These are phyloP conservation scores for Parthenolecanium corni DNA, from an alignment of 2,888 invertebrate species.

Conservation along the genomic window DNA sequence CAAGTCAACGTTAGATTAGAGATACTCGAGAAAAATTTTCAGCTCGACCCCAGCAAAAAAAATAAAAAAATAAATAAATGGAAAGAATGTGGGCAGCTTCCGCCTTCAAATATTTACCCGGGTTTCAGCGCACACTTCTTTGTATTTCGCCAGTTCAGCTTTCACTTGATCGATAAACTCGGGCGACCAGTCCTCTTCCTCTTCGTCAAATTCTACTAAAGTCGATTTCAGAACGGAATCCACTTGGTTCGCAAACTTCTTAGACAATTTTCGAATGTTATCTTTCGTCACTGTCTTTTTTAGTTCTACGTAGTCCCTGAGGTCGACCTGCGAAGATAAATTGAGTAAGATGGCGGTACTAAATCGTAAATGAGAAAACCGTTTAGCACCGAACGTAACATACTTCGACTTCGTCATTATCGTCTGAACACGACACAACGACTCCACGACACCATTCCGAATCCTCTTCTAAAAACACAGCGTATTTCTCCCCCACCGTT, in stretches of 20 bases:
- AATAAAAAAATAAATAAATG: not conserved
- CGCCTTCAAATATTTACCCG: constrained; percentile 40
- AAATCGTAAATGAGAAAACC: not conserved
- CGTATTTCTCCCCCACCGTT: constrained; percentile 45
- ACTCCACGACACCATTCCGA: constrained; percentile 54
- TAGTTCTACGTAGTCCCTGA: constrained; percentile 52
- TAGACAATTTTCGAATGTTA: not conserved
- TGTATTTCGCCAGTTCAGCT: not conserved
- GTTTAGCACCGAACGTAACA: constrained; percentile 1
- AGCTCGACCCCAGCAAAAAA: too few relatives aligned
- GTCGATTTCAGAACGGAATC: constrained; percentile 55
- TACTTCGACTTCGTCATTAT: constrained; percentile 40
- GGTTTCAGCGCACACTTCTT: constrained; percentile 44
- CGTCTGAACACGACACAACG: constrained; percentile 47
- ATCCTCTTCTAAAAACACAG: constrained; percentile 41
- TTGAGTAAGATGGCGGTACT: not conserved
- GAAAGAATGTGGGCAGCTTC: too few relatives aligned
- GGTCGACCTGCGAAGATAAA: constrained; percentile 42
- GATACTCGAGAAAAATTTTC: too few relatives aligned
- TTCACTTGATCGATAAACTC: not conserved
- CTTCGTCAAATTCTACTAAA: constrained; percentile 45
- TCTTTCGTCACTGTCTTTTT: constrained; percentile 41
- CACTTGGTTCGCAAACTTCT: constrained; percentile 40
- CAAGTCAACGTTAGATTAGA: too few relatives aligned
- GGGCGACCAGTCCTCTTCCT: not conserved